Evolutionary conservation across 2,888 invertebrate species (phyloP).

Genomic region (Mystacides longicornis): DNA sequence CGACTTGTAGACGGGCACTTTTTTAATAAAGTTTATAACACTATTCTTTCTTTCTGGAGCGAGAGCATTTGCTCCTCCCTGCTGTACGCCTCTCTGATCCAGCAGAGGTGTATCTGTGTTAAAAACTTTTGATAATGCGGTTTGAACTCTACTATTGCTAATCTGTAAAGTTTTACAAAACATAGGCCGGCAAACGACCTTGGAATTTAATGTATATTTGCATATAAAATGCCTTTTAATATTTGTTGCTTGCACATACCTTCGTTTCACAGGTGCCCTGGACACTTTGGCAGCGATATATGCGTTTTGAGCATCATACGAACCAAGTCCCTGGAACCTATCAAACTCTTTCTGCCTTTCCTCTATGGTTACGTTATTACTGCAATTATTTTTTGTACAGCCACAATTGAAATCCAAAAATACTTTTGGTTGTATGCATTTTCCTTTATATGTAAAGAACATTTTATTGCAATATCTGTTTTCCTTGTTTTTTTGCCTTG

Average conservation of each 20-base stretch:
- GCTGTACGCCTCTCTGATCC: neutral
- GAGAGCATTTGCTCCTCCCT: neutral
- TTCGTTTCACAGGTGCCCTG: neutral
- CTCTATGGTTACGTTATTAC: neutral
- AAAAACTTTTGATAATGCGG: neutral
- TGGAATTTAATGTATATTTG: neutral
- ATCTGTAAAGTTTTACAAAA: neutral
- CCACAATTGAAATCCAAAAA: neutral
- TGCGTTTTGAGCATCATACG: neutral
- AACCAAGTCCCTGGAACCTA: neutral
- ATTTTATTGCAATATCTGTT: neutral
- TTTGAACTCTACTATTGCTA: neutral
- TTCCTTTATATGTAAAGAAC: neutral
- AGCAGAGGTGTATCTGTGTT: neutral
- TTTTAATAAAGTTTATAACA: neutral
- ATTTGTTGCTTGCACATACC: neutral
- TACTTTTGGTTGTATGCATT: neutral
- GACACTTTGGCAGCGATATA: neutral
- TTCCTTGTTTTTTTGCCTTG: neutral
- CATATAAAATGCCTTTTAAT: neutral
- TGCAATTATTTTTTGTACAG: neutral
- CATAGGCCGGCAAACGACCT: neutral
- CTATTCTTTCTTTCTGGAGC: neutral
- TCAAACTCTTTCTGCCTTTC: neutral
- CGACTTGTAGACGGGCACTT: slow-evolving; percentile 2